phyloP scores from a whole-genome alignment of 1,140 invertebrate genomes.

The Temnothorax longispinosus region DNA sequence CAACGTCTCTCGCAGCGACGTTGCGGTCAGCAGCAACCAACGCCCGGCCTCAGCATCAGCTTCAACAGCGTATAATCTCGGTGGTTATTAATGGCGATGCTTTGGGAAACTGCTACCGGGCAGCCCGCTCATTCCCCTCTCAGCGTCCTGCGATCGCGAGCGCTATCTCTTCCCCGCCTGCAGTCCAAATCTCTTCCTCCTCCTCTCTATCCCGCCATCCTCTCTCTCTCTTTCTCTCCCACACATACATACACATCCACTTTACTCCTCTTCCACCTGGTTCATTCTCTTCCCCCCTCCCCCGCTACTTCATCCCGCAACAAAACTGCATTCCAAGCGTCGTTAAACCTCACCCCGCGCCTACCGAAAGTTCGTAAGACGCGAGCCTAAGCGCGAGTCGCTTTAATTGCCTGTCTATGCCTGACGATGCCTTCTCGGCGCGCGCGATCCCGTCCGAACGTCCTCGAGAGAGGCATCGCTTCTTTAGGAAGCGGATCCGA shows the following conservation, averaged over 20 bases:
- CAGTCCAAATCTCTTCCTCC: constrained; percentile 57
- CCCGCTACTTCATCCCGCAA: constrained; percentile 64
- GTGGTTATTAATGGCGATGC: constrained; percentile 84
- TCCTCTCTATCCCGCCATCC: constrained; percentile 44
- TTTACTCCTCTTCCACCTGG: constrained; percentile 59
- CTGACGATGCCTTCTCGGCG: constrained; percentile 43
- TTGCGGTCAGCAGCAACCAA: constrained; percentile 63
- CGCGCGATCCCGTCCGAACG: constrained; percentile 43
- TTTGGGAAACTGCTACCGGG: constrained; percentile 85
- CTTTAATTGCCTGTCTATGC: constrained; percentile 74
- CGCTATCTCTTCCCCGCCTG: constrained; percentile 51
- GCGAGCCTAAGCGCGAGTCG: constrained; percentile 65
- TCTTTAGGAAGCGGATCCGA: constrained; percentile 59
- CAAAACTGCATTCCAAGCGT: constrained; percentile 81
- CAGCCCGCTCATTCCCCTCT: constrained; percentile 72
- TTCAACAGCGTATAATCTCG: constrained; percentile 83
- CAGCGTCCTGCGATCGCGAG: constrained; percentile 67
- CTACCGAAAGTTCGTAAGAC: constrained; percentile 67
- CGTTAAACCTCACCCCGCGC: constrained; percentile 66
- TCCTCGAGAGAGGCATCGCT: constrained; percentile 48
- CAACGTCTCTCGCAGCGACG: constrained; percentile 60
- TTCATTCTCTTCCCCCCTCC: constrained; percentile 52
- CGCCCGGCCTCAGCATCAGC: constrained; percentile 44
- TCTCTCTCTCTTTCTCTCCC: constrained; percentile 33
- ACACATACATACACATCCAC: constrained; percentile 59